These are phyloP conservation scores for Lordiphosa fenestrarum DNA, from an alignment of 2,888 invertebrate species.

Conservation along the genomic window DNA sequence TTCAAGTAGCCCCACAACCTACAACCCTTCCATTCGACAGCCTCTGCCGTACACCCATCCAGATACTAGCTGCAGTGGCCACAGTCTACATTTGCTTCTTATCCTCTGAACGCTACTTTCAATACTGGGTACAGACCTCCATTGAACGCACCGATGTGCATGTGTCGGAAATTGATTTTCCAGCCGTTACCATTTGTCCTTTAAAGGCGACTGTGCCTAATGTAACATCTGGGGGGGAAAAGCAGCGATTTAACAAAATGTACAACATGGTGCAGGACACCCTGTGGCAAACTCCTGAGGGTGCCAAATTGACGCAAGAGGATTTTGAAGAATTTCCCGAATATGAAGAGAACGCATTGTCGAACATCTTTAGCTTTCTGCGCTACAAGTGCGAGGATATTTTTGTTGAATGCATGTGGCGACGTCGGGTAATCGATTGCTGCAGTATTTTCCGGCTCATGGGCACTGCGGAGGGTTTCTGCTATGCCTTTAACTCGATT, in stretches of 20 bases:
- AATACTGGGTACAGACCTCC: conserved; percentile 70
- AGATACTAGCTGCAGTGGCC: conserved; percentile 30
- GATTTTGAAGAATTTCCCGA: conserved; percentile 24
- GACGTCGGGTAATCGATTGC: conserved; percentile 48
- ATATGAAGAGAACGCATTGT: conserved; percentile 2
- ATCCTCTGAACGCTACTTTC: conserved; percentile 64
- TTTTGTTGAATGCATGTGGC: conserved; percentile 60
- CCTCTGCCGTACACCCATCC: conserved; percentile 32
- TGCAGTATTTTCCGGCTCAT: conserved; percentile 48
- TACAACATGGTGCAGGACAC: conserved; percentile 36
- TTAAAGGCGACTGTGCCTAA: conserved; percentile 11
- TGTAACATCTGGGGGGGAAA: neutral
- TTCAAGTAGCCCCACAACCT: no score
- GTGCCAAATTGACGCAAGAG: neutral
- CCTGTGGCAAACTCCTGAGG: conserved; percentile 22
- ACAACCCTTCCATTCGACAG: conserved; percentile 18
- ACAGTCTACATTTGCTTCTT: conserved; percentile 59
- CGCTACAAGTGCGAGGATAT: conserved; percentile 46
- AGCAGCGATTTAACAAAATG: neutral
- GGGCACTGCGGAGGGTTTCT: conserved; percentile 26
- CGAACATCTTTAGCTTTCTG: conserved; percentile 17
- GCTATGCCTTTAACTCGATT: conserved; percentile 56
- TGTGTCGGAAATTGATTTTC: conserved; percentile 70
- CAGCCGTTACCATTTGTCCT: conserved; percentile 69
- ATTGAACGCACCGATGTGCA: conserved; percentile 74